Evolutionary conservation across 2,113 vertebrate genomes (phyloP).

Genomic region (Brachyistius frenatus): DNA sequence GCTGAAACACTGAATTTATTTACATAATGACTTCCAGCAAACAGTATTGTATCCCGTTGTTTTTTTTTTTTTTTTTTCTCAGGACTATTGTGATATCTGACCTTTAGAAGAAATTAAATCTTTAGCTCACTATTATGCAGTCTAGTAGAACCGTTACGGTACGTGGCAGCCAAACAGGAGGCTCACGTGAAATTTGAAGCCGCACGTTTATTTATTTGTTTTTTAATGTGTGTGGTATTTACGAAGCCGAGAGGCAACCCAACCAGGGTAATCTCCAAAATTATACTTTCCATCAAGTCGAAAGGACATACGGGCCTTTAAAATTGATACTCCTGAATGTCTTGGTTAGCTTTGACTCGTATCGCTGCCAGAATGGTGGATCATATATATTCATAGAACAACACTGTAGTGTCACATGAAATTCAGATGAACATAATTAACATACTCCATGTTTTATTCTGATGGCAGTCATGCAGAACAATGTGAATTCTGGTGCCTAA

Average conservation of each 20-base stretch:
- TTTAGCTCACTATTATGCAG: conserved; percentile 5
- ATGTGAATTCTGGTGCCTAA: too few relatives aligned
- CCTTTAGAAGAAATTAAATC: conserved; percentile 32
- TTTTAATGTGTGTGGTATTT: background rate
- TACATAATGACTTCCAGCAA: conserved; percentile 11
- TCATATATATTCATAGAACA: background rate
- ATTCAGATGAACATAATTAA: background rate
- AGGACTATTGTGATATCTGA: conserved; percentile 13
- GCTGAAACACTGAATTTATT: conserved; percentile 3
- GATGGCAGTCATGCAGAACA: background rate
- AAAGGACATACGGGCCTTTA: too few relatives aligned
- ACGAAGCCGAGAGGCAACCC: background rate
- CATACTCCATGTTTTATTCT: background rate
- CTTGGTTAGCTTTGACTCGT: too few relatives aligned
- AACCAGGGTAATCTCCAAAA: too few relatives aligned
- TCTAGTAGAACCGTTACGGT: background rate
- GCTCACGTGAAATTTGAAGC: background rate
- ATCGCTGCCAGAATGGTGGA: background rate
- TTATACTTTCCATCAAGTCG: background rate
- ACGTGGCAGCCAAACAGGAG: background rate
- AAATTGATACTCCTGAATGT: background rate
- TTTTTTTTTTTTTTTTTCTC: background rate
- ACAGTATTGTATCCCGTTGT: background rate
- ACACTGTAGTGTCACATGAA: background rate
- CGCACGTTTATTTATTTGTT: background rate